Conservation (phyloP, 2,888 invertebrate genomes). For the Druceiella hillmani region DNA sequence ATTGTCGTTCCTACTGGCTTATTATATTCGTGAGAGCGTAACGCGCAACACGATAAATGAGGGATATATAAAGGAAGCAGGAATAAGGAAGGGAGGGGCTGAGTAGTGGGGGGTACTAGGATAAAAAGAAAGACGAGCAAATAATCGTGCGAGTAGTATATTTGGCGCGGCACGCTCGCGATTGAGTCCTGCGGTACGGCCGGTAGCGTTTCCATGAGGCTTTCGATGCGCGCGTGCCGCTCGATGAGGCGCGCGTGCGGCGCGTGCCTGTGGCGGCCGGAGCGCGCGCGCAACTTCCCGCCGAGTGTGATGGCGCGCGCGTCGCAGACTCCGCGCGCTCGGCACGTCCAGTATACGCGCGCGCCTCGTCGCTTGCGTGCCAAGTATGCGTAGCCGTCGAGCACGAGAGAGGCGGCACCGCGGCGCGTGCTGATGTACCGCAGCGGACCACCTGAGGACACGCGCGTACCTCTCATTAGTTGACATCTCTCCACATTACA, state of each 20-base stretch:
- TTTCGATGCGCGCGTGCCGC: constrained; percentile 37
- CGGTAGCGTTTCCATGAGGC: constrained; percentile 39
- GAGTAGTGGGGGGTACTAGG: too few species aligned
- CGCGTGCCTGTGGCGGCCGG: constrained; percentile 33
- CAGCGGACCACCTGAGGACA: constrained; percentile 26
- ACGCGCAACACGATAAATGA: too few species aligned
- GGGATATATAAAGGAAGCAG: too few species aligned
- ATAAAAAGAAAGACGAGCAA: too few species aligned
- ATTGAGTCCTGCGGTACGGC: too few species aligned
- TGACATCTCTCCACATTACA: too few species aligned
- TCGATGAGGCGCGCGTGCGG: constrained; percentile 29
- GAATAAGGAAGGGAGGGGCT: too few species aligned
- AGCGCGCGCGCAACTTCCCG: constrained; percentile 33
- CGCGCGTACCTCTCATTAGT: too few species aligned
- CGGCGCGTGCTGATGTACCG: constrained; percentile 42
- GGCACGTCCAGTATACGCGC: constrained; percentile 45
- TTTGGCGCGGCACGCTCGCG: too few species aligned
- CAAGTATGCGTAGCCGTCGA: constrained; percentile 38
- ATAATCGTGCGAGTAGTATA: too few species aligned
- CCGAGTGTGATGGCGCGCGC: constrained; percentile 39
- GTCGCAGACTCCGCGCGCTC: constrained; percentile 33
- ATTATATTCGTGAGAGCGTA: too few species aligned
- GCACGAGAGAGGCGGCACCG: constrained; percentile 40
- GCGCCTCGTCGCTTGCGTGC: constrained; percentile 42
- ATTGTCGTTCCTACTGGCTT: too few species aligned